Conservation (phyloP, 2,113 vertebrate genomes). For the Nothocercus nigrocapillus region DNA sequence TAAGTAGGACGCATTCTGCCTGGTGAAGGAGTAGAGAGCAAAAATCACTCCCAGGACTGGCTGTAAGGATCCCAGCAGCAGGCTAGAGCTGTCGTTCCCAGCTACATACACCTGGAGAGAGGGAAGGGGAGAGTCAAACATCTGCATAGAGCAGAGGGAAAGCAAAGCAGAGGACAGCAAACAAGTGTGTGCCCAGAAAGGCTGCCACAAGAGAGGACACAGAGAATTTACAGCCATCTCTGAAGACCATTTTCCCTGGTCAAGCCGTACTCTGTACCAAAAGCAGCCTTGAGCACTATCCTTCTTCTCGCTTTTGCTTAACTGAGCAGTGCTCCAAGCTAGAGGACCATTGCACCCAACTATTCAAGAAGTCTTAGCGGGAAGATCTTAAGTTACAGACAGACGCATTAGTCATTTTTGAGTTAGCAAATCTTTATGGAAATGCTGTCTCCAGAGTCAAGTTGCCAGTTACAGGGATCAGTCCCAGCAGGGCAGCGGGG, state of each 20-base stretch:
- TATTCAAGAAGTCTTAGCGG: not conserved
- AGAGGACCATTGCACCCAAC: not conserved
- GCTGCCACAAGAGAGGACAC: not conserved
- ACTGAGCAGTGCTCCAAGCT: slow-evolving; percentile 17
- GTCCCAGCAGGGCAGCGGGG: not conserved
- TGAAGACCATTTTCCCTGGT: not conserved
- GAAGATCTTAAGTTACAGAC: not conserved
- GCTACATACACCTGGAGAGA: slow-evolving; percentile 87
- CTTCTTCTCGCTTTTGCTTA: not conserved
- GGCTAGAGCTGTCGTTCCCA: slow-evolving; percentile 81
- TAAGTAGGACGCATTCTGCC: slow-evolving; percentile 88
- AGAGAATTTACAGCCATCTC: not conserved
- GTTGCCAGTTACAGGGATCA: not conserved
- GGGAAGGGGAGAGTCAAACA: not conserved
- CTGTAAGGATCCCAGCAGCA: slow-evolving; percentile 80
- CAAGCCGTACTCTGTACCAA: not conserved
- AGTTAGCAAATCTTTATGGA: not conserved
- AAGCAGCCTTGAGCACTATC: slow-evolving; percentile 11
- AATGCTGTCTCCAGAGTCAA: not conserved
- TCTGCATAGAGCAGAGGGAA: not conserved
- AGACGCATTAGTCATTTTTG: not conserved
- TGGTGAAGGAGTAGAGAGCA: slow-evolving; percentile 90
- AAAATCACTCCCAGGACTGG: slow-evolving; percentile 86
- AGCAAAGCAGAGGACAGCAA: not conserved
- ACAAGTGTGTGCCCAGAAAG: rapidly evolving